Base-by-base conservation (phyloP, 2,888 invertebrate genomes). In the Ochropleura plecta region DNA sequence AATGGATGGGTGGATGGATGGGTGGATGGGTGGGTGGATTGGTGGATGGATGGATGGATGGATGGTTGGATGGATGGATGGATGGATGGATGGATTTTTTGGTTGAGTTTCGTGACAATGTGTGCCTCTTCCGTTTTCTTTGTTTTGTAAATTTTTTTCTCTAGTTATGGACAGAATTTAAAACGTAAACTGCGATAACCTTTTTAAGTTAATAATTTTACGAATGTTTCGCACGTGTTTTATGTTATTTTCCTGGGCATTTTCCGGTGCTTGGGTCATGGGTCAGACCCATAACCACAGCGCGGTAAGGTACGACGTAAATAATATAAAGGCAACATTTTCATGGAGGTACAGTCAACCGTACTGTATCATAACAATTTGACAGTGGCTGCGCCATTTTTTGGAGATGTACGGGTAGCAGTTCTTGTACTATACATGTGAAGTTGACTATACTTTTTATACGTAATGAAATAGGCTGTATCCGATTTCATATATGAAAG, bases 191-290 rank as follows among this genome's bases (percentile, higher is more conserved):
- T 40, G n/a, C n/a, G 70, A 4, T 12, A 70, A 70, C 46, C 51
- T 70, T 51, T 79, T 14, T 16, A 59, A 46, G 40, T 59, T 79
- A 8, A 70, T 40, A 14, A 62, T n/a, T 51, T 53, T 14, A 71
- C n/a, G 51, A 64, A 78, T 67, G 65, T 18, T 30, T 44, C 1
- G 14, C 20, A 12, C 48, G 20, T 65, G 20, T 83, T 67, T 55
- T 1, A 66, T 14, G 42, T 69, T 72, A 65, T 69, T 83, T 76
- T 72, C 42, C 51, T 44, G 51, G 51, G 20, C 40, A 63, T 81
- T 81, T 83, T 79, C 70, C 84, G 67, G 68, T 66, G 3, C 42
- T 30, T 16, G 67, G 83, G 67, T 64, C 59, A 59, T 14, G 49
- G 70, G 73, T 83, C 59, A 66, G 48, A 60, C 55, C 79, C 76